Percentiles rank a stretch among this genome's conserved stretches.
These are phyloP conservation scores for Suncus etruscus DNA, from an alignment of 2,113 vertebrate genomes.

Conservation along the genomic window DNA sequence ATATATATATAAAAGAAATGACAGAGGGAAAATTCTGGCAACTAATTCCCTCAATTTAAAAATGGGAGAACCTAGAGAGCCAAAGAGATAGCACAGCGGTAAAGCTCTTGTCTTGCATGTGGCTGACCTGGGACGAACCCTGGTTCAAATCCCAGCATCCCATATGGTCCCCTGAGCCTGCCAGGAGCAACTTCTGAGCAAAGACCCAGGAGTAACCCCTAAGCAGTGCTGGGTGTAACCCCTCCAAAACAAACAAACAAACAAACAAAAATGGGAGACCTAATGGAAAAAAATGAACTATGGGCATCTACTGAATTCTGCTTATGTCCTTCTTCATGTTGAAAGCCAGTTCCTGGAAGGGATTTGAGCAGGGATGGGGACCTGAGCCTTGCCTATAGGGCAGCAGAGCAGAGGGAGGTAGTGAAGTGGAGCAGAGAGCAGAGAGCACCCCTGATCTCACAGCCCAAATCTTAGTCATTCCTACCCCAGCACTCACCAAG, in stretches of 20 bases:
- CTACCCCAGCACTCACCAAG: not conserved
- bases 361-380: not conserved
- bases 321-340: not conserved
- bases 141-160: too few relatives aligned
- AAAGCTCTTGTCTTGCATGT: too few relatives aligned
- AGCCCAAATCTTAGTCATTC: not conserved
- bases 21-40: too few relatives aligned
- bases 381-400: not conserved
- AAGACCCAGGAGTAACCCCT: too few relatives aligned
- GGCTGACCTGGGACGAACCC: too few relatives aligned
- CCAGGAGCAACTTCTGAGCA: too few relatives aligned
- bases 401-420: not conserved
- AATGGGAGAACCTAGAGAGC: not conserved
- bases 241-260: too few relatives aligned
- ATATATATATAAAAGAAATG: not conserved
- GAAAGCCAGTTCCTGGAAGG: not conserved
- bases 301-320: not conserved
- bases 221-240: too few relatives aligned
- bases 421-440: not conserved
- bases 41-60: conserved; percentile 9
- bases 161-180: too few relatives aligned
- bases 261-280: too few relatives aligned
- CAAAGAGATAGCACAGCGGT: too few relatives aligned
- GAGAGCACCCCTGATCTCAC: not conserved
- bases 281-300: not conserved